Conservation (phyloP, 2,113 vertebrate species). For the Enhydra lutris region DNA sequence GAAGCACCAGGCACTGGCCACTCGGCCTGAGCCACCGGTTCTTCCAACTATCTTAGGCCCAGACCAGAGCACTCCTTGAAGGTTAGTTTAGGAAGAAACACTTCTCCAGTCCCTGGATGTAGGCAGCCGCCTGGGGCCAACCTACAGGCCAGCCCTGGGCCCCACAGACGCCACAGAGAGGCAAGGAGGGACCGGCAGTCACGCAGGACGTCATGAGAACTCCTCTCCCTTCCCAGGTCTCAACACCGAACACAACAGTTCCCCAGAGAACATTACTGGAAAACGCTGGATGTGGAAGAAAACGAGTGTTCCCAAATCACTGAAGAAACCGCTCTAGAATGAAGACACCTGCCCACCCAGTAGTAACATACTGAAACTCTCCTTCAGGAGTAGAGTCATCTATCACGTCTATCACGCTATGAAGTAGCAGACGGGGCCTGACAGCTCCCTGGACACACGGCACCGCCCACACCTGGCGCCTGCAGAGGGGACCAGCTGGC, state of each 20-base stretch:
- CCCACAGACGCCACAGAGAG: not conserved
- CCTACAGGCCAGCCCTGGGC: not conserved
- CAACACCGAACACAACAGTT: not conserved
- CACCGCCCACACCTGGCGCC: no score
- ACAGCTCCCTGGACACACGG: not conserved
- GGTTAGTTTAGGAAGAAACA: not conserved
- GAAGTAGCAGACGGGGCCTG: not conserved
- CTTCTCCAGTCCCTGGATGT: fast-evolving
- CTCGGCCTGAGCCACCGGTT: no score
- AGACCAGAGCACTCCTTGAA: not conserved
- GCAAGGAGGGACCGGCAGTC: not conserved
- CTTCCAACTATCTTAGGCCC: not conserved
- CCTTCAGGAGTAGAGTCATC: not conserved
- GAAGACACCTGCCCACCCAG: fast-evolving
- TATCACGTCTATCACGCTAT: not conserved
- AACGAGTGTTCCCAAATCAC: not conserved
- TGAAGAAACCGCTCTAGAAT: not conserved
- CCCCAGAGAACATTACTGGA: not conserved
- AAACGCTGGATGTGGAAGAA: not conserved
- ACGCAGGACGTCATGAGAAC: fast-evolving
- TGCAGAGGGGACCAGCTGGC: not conserved
- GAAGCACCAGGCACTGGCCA: no score
- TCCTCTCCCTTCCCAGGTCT: not conserved
- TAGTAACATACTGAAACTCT: not conserved
- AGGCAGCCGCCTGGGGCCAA: not conserved